These are phyloP conservation scores for Elaeidobius kamerunicus DNA, from an alignment of 2,888 invertebrate genomes.

Conservation along the genomic window DNA sequence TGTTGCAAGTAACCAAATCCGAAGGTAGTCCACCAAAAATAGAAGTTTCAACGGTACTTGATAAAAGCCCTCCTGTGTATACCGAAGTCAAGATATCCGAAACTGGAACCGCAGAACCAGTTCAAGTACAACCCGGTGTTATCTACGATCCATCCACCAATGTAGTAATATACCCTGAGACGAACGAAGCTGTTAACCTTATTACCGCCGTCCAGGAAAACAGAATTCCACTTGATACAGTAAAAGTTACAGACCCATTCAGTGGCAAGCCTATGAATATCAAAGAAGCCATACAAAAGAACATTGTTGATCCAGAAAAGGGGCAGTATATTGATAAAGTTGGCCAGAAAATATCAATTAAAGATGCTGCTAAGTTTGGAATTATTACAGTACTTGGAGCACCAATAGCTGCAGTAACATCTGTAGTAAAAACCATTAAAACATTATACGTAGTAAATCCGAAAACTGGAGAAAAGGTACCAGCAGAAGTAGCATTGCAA, in stretches of 20 bases:
- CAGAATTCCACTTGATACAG: slow-evolving; percentile 62
- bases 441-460: slow-evolving; percentile 68
- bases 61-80: slow-evolving; percentile 52
- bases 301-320: slow-evolving; percentile 69
- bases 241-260: slow-evolving; percentile 68
- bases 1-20: slow-evolving; percentile 70
- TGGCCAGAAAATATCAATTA: slow-evolving; percentile 64
- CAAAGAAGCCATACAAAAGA: slow-evolving; percentile 72
- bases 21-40: slow-evolving; percentile 69
- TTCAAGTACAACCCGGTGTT: slow-evolving; percentile 69
- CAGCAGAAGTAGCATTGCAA: slow-evolving; percentile 77
- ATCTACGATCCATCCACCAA: slow-evolving; percentile 78
- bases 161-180: slow-evolving; percentile 68
- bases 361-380: slow-evolving; percentile 75
- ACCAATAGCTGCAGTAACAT: slow-evolving; percentile 69
- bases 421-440: slow-evolving; percentile 63
- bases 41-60: slow-evolving; percentile 60
- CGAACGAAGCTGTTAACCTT: slow-evolving; percentile 68
- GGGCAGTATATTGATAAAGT: slow-evolving; percentile 66
- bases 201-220: slow-evolving; percentile 75
- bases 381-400: slow-evolving; percentile 72
- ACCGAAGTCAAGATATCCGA: slow-evolving; percentile 53
- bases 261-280: slow-evolving; percentile 65
- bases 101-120: slow-evolving; percentile 56
- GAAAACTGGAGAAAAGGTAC: slow-evolving; percentile 73